Evolutionary conservation across 2,888 invertebrate species (phyloP), one percentile per base, ranked within the genome.

Genomic region (Drosophila basisetae): DNA sequence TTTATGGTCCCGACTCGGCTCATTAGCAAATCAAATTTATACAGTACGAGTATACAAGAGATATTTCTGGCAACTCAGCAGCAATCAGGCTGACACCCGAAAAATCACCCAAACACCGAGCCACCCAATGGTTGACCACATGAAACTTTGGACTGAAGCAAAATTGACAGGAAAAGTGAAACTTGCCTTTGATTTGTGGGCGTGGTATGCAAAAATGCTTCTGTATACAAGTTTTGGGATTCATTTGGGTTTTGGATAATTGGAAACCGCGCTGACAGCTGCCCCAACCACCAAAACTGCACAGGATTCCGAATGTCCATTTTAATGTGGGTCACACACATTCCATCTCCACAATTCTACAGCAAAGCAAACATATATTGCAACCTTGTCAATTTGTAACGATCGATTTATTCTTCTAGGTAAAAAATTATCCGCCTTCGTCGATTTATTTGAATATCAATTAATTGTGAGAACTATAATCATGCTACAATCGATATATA

Each of bases 11-110:
- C 50, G 56, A 52, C 73, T 64, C 61, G 85, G 62, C 79, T 84
- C 89, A 89, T 84, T 84, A 84, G 84, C 74, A 86, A 84, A 89
- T 84, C 89, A 89, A 84, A 86, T 89, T 83, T 83, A 83, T 89
- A 74, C 82, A 78, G 71, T n/a, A n/a, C n/a, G n/a, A n/a, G n/a
- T 71, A 69, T 60, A 59, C 52, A 55, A 62, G 55, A 68, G 65
- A 63, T 56, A 68, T 56, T 59, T 56, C 30, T 22, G 31, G 47
- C 43, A 56, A 58, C 60, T 37, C 73, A 73, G 64, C 78, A 78
- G 61, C 59, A 54, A 61, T 56, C 64, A 30, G 56, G 35, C 47
- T 16, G n/a, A 53, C 28, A 53, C 41, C 53, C 59, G 22, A n/a
- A 56, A 28, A 49, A 2, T 25, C 50, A 41, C 47, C 56, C 41